A percentile compares a stretch with the other conserved stretches of the same genome.
phyloP scores from a whole-genome alignment of 2,888 invertebrate species.

The Eugnorisma glareosa region DNA sequence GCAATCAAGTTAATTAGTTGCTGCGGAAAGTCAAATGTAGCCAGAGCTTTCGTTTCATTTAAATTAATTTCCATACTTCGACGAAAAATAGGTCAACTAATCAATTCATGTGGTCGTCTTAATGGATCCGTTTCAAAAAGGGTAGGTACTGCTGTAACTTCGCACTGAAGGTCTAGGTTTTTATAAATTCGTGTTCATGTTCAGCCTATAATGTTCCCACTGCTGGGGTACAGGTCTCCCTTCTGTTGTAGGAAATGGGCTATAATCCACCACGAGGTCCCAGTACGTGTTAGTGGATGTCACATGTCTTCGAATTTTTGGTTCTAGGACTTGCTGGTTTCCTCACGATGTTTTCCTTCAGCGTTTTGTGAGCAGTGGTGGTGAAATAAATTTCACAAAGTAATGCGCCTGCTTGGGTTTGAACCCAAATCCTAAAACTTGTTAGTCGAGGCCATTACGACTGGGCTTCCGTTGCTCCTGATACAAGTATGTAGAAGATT shows the following conservation, averaged over 20 bases:
- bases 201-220: neutral
- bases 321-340: too few species aligned
- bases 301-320: neutral
- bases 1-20: slow-evolving; percentile 5
- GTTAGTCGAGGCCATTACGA: neutral
- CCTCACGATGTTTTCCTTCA: neutral
- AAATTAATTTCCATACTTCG: slow-evolving; percentile 13
- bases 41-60: slow-evolving; percentile 19
- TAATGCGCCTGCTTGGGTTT: neutral
- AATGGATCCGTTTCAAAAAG: neutral
- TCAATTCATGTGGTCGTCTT: slow-evolving; percentile 2
- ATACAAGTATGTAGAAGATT: neutral
- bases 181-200: neutral
- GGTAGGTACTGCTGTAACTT: neutral
- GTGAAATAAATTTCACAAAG: neutral
- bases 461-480: neutral
- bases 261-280: neutral
- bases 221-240: neutral
- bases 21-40: slow-evolving; percentile 1
- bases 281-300: neutral
- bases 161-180: neutral
- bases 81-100: neutral
- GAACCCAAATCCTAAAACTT: neutral
- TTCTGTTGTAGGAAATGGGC: too few species aligned
- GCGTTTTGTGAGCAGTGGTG: neutral